Evolutionary conservation across 2,113 vertebrate genomes (phyloP).

Genomic region (Equus przewalskii): DNA sequence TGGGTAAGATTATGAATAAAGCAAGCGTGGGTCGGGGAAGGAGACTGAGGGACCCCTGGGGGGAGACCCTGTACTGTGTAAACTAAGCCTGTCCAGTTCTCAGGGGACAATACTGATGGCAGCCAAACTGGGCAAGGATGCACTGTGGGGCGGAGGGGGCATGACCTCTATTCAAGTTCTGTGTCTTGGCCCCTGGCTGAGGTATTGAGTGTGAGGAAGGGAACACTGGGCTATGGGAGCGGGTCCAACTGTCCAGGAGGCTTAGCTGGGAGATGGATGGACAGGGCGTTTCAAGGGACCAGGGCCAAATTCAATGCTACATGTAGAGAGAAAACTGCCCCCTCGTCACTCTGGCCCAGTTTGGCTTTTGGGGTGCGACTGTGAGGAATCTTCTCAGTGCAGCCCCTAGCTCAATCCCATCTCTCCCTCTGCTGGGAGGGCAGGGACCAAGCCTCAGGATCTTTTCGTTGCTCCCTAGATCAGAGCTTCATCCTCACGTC

Average conservation of each 20-base stretch:
- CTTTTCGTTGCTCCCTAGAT: not conserved
- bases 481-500: constrained; percentile 54
- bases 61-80: constrained; percentile 75
- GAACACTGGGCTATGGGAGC: constrained; percentile 34
- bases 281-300: constrained; percentile 75
- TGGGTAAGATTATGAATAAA: not conserved
- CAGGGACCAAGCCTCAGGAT: not conserved
- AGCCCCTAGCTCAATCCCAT: constrained; percentile 40
- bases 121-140: constrained; percentile 76
- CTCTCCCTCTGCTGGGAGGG: constrained; percentile 18
- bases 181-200: constrained; percentile 86
- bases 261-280: constrained; percentile 68
- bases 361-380: constrained; percentile 60
- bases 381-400: constrained; percentile 51
- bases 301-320: constrained; percentile 85
- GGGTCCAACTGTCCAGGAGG: constrained; percentile 66
- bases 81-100: constrained; percentile 84
- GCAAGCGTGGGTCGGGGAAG: not conserved
- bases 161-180: constrained; percentile 87
- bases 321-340: constrained; percentile 83
- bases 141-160: constrained; percentile 38
- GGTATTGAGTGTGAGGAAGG: constrained; percentile 87
- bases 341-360: constrained; percentile 71
- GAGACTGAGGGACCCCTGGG: constrained; percentile 18
- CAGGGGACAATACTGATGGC: constrained; percentile 80